Conservation (phyloP, 2,888 invertebrate species). For the Acronicta aceris region DNA sequence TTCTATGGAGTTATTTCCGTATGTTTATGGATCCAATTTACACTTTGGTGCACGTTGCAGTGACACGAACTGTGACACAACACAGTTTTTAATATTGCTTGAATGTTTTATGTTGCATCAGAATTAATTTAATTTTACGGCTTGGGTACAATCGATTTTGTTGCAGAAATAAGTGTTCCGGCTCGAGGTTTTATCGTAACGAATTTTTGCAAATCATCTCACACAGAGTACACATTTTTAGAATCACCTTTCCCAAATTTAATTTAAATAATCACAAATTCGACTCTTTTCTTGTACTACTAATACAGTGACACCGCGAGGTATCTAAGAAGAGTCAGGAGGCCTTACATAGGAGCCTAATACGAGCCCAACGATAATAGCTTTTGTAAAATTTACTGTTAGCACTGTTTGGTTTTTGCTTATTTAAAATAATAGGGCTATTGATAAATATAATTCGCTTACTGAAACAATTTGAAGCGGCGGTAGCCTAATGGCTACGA, state of each 20-base stretch:
- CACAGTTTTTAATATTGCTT: constrained; percentile 59
- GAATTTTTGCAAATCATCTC: constrained; percentile 15
- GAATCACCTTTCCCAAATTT: background rate
- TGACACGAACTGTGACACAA: constrained; percentile 41
- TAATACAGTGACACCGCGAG: no score
- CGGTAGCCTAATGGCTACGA: no score
- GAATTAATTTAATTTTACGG: constrained; percentile 75
- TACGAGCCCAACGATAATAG: no score
- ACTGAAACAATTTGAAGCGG: no score
- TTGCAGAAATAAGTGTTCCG: constrained; percentile 66
- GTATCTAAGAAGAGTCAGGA: no score
- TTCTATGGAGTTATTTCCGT: constrained; percentile 12
- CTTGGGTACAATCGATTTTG: constrained; percentile 64
- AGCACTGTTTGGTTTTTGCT: no score
- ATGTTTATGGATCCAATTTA: constrained; percentile 15
- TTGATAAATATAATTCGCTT: no score
- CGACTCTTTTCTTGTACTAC: no score
- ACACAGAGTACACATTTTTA: constrained; percentile 1
- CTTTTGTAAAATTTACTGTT: no score
- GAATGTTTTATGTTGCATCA: constrained; percentile 54
- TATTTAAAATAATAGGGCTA: no score
- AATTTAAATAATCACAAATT: background rate
- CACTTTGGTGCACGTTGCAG: constrained; percentile 20
- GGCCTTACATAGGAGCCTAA: no score
- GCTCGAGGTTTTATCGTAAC: constrained; percentile 20